phyloP scores from a whole-genome alignment of 2,888 invertebrate genomes.

The Scaptodrosophila latifasciaeformis region DNA sequence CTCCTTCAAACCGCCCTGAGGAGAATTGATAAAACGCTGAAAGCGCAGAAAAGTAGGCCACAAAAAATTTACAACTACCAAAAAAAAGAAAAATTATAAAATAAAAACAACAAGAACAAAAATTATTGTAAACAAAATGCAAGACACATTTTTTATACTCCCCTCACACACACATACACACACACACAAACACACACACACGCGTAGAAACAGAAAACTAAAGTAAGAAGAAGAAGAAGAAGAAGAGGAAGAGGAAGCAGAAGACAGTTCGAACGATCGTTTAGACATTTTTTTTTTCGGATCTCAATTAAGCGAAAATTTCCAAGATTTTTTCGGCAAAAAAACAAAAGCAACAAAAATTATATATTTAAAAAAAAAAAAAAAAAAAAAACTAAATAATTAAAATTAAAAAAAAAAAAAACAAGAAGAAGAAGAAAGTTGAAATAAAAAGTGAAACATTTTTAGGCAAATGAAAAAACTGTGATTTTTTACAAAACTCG shows the following conservation, averaged over 20 bases:
- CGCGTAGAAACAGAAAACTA: neutral
- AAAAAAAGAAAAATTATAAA: too few relatives aligned
- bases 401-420: slow-evolving; percentile 5
- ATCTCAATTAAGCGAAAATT: slow-evolving; percentile 43
- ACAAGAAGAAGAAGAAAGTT: slow-evolving; percentile 3
- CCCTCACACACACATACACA: neutral
- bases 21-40: too few relatives aligned
- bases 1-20: too few relatives aligned
- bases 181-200: slow-evolving; percentile 12
- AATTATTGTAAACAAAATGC: slow-evolving; percentile 1
- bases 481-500: slow-evolving; percentile 70
- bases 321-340: slow-evolving; percentile 54
- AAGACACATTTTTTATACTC: too few relatives aligned
- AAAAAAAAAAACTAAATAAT: slow-evolving; percentile 5
- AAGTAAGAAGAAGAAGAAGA: neutral
- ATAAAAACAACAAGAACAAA: too few relatives aligned
- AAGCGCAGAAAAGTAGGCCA: slow-evolving; percentile 44
- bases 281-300: slow-evolving; percentile 21
- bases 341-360: slow-evolving; percentile 9
- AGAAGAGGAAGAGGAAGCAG: neutral
- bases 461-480: slow-evolving; percentile 72
- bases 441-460: slow-evolving; percentile 27
- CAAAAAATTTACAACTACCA: slow-evolving; percentile 5
- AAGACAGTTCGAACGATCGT: slow-evolving; percentile 15
- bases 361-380: neutral